phyloP scores from a whole-genome alignment of 2,797 vertebrate species.

The Arremon brunneinucha region DNA sequence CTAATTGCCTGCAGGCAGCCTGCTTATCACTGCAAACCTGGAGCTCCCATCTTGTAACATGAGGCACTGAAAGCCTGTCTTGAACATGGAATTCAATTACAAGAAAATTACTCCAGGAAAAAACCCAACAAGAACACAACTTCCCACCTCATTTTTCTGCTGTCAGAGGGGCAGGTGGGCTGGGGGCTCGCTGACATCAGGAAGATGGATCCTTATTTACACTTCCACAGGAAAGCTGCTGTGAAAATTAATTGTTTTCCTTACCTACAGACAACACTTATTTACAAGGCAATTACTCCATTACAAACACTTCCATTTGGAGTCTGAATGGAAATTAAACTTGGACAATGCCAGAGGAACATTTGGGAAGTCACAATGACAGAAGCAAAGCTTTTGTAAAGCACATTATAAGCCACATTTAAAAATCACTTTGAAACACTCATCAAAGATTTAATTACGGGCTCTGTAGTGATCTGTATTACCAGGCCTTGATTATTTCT shows the following conservation, averaged over 20 bases:
- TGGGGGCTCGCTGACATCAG: not conserved
- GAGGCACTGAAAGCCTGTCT: not conserved
- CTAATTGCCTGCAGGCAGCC: slow-evolving; percentile 27
- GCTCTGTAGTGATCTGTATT: not conserved
- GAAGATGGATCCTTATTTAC: not conserved
- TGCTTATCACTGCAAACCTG: not conserved
- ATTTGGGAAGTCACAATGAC: not conserved
- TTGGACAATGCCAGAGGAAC: not conserved
- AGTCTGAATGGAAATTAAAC: not conserved
- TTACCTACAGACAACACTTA: not conserved
- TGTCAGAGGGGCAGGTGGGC: not conserved
- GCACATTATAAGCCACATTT: not conserved
- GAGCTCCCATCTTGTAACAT: not conserved
- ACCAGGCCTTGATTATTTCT: slow-evolving; percentile 5
- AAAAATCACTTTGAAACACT: slow-evolving; percentile 12
- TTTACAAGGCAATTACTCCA: not conserved
- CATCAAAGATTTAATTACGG: not conserved
- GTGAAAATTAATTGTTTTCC: not conserved
- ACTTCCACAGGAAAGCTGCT: not conserved
- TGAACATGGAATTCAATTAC: not conserved
- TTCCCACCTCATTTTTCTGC: not conserved
- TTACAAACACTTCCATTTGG: not conserved
- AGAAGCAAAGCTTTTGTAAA: not conserved
- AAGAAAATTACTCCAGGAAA: not conserved
- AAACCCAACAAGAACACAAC: not conserved